These are phyloP conservation scores for Dolichoris vasculosae DNA, from an alignment of 1,140 invertebrate genomes.

Conservation along the genomic window DNA sequence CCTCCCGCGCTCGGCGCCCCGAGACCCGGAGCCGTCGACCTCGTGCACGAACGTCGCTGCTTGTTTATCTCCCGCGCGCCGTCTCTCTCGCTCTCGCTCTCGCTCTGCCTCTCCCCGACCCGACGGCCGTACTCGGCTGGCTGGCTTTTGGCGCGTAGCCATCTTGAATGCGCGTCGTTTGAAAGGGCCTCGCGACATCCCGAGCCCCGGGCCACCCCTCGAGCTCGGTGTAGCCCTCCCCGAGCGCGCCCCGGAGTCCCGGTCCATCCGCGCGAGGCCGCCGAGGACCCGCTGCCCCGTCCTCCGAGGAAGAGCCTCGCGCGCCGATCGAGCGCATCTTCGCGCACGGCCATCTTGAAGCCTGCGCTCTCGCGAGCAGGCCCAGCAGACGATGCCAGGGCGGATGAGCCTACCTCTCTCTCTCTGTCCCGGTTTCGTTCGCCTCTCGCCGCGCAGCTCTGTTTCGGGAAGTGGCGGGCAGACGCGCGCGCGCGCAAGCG, in stretches of 20 bases:
- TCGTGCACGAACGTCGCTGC: neutral
- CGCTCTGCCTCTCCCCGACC: neutral
- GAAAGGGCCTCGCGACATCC: conserved; percentile 12
- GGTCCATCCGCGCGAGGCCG: neutral
- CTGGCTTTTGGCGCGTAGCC: conserved; percentile 38
- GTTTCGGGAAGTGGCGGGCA: neutral
- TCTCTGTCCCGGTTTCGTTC: conserved; percentile 1
- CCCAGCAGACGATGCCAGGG: conserved; percentile 54
- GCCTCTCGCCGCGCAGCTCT: conserved; percentile 24
- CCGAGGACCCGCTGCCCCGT: neutral
- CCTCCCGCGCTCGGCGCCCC: too few species aligned
- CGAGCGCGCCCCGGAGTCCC: neutral
- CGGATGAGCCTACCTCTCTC: conserved; percentile 12
- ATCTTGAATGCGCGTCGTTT: conserved; percentile 49
- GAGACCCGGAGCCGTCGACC: neutral
- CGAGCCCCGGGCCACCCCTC: neutral
- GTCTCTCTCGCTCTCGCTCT: neutral
- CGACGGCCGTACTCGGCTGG: neutral
- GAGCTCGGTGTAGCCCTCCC: neutral
- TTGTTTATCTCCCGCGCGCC: neutral
- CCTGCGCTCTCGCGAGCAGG: conserved; percentile 49
- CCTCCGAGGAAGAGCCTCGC: neutral
- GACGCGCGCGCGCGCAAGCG: conserved; percentile 18
- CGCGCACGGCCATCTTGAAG: conserved; percentile 52
- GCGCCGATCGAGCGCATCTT: conserved; percentile 4